A percentile compares a stretch with the other conserved stretches of the same genome.
These are phyloP conservation scores for Teleopsis dalmanni DNA, from an alignment of 1,140 invertebrate genomes.

Conservation along the genomic window DNA sequence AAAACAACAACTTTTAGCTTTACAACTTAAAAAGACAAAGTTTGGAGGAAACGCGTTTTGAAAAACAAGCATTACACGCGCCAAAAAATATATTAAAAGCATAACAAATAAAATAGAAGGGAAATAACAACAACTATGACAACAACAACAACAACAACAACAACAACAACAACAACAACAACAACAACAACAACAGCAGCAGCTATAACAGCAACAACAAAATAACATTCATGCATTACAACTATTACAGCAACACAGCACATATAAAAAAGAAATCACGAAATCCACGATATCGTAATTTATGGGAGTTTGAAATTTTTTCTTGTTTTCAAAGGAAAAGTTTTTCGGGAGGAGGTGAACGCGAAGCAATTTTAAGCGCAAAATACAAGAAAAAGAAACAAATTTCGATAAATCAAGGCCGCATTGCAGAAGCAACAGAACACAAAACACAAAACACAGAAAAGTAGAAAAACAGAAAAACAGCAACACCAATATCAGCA, in stretches of 20 bases:
- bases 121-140: no score
- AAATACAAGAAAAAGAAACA: no score
- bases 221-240: no score
- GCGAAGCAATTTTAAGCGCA: background rate
- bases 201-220: no score
- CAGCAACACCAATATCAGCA: background rate
- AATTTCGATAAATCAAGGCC: conserved; percentile 12
- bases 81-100: no score
- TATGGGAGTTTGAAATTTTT: conserved; percentile 8
- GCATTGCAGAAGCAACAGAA: background rate
- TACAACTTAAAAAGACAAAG: no score
- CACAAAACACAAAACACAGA: background rate
- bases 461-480: background rate
- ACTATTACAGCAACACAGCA: background rate
- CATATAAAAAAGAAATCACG: conserved; percentile 16
- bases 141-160: no score
- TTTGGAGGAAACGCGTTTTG: no score
- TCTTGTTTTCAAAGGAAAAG: conserved; percentile 1
- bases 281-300: conserved; percentile 9
- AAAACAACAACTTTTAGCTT: no score
- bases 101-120: no score
- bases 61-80: no score
- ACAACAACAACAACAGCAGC: conserved; percentile 10
- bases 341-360: background rate
- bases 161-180: background rate